Percentiles rank a stretch among this genome's conserved stretches.
phyloP scores from a whole-genome alignment of 2,888 invertebrate genomes.

The Netelia inedita region DNA sequence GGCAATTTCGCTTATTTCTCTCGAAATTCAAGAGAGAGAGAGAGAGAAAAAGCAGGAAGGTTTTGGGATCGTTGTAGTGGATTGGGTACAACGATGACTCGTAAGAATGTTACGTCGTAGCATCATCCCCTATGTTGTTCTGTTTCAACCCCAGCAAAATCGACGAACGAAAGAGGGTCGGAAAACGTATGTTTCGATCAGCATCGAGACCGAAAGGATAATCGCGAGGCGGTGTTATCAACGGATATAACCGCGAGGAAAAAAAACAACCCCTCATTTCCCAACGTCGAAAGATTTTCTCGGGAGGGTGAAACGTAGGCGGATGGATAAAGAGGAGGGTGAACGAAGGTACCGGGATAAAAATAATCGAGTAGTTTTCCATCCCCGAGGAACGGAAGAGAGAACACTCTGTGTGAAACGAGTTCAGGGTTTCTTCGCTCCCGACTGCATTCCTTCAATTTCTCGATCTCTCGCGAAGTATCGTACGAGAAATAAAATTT shows the following conservation, averaged over 20 bases:
- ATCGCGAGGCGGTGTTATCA: not conserved
- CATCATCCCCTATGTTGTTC: not conserved
- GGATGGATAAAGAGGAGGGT: slow-evolving; percentile 6
- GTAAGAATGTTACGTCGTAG: not conserved
- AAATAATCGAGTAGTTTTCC: slow-evolving; percentile 12
- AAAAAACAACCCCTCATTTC: not conserved
- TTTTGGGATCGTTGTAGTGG: not conserved
- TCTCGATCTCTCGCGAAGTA: slow-evolving; percentile 8
- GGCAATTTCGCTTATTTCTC: slow-evolving; percentile 46
- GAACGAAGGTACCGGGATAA: slow-evolving; percentile 8
- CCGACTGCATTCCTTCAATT: not conserved
- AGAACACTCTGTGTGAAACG: slow-evolving; percentile 24
- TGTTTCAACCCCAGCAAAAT: not conserved
- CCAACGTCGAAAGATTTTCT: not conserved
- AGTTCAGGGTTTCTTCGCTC: slow-evolving; percentile 25
- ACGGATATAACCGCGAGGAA: not conserved
- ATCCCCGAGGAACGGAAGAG: slow-evolving; percentile 3
- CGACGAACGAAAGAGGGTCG: not conserved
- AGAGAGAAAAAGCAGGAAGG: not conserved
- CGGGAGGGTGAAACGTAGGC: not conserved
- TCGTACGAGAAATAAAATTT: slow-evolving; percentile 12
- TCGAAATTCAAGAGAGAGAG: slow-evolving; percentile 20
- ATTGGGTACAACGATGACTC: not conserved
- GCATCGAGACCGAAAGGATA: not conserved
- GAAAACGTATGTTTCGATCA: not conserved